Evolutionary conservation across 2,797 vertebrate species (phyloP).

Genomic region (Arvicola amphibius): DNA sequence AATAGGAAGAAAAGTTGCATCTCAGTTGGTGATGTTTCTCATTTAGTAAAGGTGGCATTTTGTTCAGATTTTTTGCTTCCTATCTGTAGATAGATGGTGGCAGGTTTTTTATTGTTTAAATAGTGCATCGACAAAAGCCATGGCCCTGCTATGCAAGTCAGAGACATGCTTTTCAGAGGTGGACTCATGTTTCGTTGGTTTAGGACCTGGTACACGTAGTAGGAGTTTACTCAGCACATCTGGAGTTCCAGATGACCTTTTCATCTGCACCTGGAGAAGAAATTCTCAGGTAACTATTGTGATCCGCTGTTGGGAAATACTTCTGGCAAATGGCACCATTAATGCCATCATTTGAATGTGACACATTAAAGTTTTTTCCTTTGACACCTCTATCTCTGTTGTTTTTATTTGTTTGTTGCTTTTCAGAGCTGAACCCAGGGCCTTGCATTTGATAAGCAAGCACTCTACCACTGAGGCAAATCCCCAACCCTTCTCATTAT

Average conservation of each 20-base stretch:
- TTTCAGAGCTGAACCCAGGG: not conserved
- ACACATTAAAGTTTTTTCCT: not conserved
- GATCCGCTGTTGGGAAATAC: not conserved
- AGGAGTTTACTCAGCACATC: not conserved
- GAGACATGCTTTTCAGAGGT: not conserved
- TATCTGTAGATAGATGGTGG: not conserved
- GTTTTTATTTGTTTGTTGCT: not conserved
- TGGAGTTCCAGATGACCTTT: not conserved
- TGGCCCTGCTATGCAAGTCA: not conserved
- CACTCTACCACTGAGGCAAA: not conserved
- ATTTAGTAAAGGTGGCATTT: conserved; percentile 6
- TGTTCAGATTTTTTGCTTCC: not conserved
- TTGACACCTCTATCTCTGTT: not conserved
- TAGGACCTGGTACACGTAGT: not conserved
- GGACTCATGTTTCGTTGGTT: not conserved
- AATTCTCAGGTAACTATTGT: not conserved
- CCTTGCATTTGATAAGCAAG: not conserved
- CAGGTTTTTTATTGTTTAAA: not conserved
- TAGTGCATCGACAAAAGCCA: fast-evolving
- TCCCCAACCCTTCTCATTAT: not conserved
- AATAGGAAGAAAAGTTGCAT: not conserved
- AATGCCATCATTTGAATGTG: not conserved
- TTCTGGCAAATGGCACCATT: not conserved
- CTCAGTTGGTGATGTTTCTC: not conserved
- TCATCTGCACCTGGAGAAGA: not conserved